phyloP scores from a whole-genome alignment of 2,797 vertebrate genomes.

The Protosalanx chinensis region DNA sequence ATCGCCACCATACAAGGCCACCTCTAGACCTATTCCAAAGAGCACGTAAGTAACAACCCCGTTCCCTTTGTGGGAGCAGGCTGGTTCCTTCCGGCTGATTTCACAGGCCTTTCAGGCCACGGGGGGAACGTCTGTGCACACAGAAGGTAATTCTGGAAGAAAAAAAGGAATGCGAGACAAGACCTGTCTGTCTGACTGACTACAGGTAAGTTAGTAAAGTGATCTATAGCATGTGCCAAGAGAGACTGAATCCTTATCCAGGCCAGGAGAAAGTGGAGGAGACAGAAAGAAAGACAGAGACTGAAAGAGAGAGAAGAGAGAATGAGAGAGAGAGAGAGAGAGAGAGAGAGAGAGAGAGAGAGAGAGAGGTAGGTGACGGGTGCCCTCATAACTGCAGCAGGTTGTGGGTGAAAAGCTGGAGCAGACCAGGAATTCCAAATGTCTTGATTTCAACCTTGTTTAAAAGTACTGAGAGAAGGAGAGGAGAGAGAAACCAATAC shows the following conservation, averaged over 20 bases:
- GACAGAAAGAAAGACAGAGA: neutral
- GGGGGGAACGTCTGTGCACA: constrained; percentile 53
- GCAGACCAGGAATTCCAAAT: constrained; percentile 46
- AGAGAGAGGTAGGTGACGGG: neutral
- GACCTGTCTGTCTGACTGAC: constrained; percentile 39
- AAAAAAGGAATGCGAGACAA: constrained; percentile 61
- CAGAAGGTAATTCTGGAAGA: constrained; percentile 66
- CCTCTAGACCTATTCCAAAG: constrained; percentile 64
- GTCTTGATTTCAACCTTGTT: constrained; percentile 41
- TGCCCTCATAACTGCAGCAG: neutral
- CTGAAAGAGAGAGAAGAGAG: constrained; percentile 39
- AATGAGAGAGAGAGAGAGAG: constrained; percentile 3
- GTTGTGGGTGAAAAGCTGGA: neutral
- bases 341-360: neutral
- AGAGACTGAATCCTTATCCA: constrained; percentile 58
- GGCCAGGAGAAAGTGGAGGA: neutral
- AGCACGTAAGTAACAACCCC: constrained; percentile 61
- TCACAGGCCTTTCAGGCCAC: constrained; percentile 68
- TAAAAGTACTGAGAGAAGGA: constrained; percentile 54
- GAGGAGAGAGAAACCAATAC: constrained; percentile 23
- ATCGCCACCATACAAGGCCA: constrained; percentile 62
- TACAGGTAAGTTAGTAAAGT: constrained; percentile 60
- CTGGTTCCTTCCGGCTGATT: constrained; percentile 66
- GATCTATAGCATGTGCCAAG: constrained; percentile 68
- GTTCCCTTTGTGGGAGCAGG: constrained; percentile 54